Base-by-base conservation (phyloP, 2,113 vertebrate genomes). In the Vombatus ursinus region DNA sequence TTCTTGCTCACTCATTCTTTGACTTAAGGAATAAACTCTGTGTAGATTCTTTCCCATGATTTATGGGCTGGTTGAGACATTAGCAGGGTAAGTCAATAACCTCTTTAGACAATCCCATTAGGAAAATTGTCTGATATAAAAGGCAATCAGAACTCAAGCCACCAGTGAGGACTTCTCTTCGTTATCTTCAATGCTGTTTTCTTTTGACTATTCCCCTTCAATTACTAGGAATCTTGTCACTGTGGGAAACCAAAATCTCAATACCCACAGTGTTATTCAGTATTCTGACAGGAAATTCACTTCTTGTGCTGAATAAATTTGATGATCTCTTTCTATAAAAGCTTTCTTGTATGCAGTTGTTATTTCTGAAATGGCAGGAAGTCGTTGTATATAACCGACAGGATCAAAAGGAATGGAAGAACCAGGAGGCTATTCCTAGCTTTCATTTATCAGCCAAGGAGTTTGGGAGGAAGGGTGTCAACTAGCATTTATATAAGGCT, bases 11-110 rank as follows among this genome's bases (percentile, higher is more conserved):
- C 37, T 95, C 90, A 57, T 2, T 94, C 19, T 93, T 95, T 94
- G 16, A 24, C 5, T 96, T 96, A 51, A 96, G 61, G 95, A 94
- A 93, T 94, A 44, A 91, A 95, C 12, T 96, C 24, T 2, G 19
- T 49, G 0, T 93, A 0, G 91, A 93, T 84, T 91, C 16, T 97
- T 95, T 90, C 3, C 44, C 14, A 23, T 57, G 26, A 96, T 95
- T 95, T 94, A 96, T 90, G 94, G 26, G 8, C 31, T 95, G n/a
- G 50, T 92, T 97, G 92, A 96, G 47, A 96, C 23, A 49, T 93
- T 91, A 95, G 90, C 90, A 96, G 94, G 96, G 26, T 95, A 94
- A 97, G 19, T 90, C 92, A 94, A 90, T 95, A 95, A 93, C 37
- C 25, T 31, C 9, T 94, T 77, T 90, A 90, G n/a, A 92, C 89